Base-by-base conservation (phyloP, 2,888 invertebrate species). In the Xestia c-nigrum region DNA sequence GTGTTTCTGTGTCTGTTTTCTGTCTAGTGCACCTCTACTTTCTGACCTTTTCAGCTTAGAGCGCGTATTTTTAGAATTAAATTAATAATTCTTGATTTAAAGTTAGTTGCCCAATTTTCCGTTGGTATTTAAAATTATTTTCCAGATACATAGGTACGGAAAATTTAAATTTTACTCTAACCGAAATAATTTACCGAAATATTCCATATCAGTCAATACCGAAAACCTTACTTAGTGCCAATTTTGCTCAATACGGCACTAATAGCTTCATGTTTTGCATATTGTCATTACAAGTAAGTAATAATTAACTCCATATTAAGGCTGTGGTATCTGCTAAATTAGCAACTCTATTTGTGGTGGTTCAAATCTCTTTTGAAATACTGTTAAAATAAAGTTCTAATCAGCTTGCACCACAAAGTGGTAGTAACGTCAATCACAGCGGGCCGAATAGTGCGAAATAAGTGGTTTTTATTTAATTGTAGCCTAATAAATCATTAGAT, bases 1-100 rank as follows among this genome's bases (percentile, higher is more conserved):
- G 80, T 86, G 83, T 86, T 72, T 66, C 46, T 66, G 46, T 67
- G 55, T 47, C 31, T 63, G 61, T 83, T 72, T 71, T 55, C 67
- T 74, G 73, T 72, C 67, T 72, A 72, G 55, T 31, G 57, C 57
- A 61, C 67, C 75, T 38, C 16, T 70, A 67, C 21, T 59, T 52
- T 16, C 5, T 64, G 43, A 24, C 9, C 5, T 43, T 64, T 64
- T 43, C 64, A 43, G 16, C 43, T 64, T 16, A n/a, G 2, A 3
- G 1, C 9, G 31, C 14, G 7, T 31, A 19, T 31, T 61, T 59
- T 61, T 61, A 9, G 4, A 38, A 59, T 19, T 31, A 59, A n/a
- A n/a, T n/a, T n/a, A 19, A 19, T 59, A 7, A 31, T 19, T 31
- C 16, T 31, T 5, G 31, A 31, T 31, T 19, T 19, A 9, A 38